Evolutionary conservation across 2,888 invertebrate genomes (phyloP).

Genomic region (Caenorhabditis sinica): DNA sequence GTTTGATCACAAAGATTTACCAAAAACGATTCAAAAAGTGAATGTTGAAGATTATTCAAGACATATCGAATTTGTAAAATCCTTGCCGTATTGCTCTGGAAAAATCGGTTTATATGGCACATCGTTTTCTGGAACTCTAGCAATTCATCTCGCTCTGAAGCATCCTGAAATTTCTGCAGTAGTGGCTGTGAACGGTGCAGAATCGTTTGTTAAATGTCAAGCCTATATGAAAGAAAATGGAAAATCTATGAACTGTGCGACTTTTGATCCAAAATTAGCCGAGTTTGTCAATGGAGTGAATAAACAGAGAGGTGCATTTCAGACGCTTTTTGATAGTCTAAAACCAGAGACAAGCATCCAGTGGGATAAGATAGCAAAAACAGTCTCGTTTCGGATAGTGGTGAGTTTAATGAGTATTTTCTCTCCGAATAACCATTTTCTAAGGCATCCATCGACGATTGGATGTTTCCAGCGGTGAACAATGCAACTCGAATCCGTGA

Average conservation of each 20-base stretch:
- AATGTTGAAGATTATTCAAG: conserved; percentile 44
- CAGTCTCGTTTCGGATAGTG: background rate
- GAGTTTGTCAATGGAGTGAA: conserved; percentile 14
- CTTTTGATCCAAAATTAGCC: background rate
- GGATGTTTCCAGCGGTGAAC: background rate
- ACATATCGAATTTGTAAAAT: conserved; percentile 33
- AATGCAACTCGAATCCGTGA: background rate
- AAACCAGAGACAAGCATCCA: background rate
- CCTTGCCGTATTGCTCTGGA: conserved; percentile 3
- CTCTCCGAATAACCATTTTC: too few species aligned
- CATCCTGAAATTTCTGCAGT: conserved; percentile 24
- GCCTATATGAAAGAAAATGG: conserved; percentile 45
- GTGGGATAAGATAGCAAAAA: background rate
- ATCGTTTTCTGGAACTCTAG: conserved; percentile 46
- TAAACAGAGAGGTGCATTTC: background rate
- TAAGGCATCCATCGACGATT: background rate
- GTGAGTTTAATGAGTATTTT: too few species aligned
- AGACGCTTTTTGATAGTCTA: background rate
- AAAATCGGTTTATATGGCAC: conserved; percentile 56
- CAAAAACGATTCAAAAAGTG: conserved; percentile 41
- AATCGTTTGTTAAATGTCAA: background rate
- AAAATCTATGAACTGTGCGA: conserved; percentile 16
- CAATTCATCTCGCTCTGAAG: background rate
- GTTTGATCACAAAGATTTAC: conserved; percentile 40
- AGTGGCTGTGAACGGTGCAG: background rate